These are phyloP conservation scores for Probaryconus sp. DNA, from an alignment of 1,140 invertebrate species.

Conservation along the genomic window DNA sequence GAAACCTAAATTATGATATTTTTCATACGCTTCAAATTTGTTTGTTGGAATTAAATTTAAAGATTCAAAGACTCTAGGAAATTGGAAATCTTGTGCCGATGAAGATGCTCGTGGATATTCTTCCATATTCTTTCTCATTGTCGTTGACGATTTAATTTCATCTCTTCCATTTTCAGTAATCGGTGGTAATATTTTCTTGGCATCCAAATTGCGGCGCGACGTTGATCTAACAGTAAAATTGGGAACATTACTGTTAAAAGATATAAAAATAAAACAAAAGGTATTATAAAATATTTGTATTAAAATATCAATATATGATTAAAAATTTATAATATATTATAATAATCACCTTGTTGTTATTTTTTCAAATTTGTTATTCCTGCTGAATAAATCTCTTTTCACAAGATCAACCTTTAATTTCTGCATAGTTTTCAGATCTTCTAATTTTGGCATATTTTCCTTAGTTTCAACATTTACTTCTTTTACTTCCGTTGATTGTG, in stretches of 20 bases:
- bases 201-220: conserved; percentile 33
- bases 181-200: conserved; percentile 18
- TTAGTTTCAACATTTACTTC: not conserved
- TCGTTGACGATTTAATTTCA: no score
- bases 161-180: not conserved
- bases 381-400: conserved; percentile 74
- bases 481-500: not conserved
- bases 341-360: conserved; percentile 63
- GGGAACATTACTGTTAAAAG: no score
- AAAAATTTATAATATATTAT: no score
- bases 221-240: no score
- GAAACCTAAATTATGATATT: no score
- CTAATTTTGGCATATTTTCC: not conserved
- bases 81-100: conserved; percentile 41
- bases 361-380: conserved; percentile 70
- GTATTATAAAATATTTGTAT: no score
- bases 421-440: conserved; percentile 41
- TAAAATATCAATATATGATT: no score
- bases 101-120: not conserved
- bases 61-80: conserved; percentile 70
- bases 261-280: no score
- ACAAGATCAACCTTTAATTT: conserved; percentile 72
- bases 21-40: conserved; percentile 62
- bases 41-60: conserved; percentile 70
- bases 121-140: no score